These are phyloP conservation scores for Drosophila ananassae DNA, from an alignment of 1,140 invertebrate species.

Conservation along the genomic window DNA sequence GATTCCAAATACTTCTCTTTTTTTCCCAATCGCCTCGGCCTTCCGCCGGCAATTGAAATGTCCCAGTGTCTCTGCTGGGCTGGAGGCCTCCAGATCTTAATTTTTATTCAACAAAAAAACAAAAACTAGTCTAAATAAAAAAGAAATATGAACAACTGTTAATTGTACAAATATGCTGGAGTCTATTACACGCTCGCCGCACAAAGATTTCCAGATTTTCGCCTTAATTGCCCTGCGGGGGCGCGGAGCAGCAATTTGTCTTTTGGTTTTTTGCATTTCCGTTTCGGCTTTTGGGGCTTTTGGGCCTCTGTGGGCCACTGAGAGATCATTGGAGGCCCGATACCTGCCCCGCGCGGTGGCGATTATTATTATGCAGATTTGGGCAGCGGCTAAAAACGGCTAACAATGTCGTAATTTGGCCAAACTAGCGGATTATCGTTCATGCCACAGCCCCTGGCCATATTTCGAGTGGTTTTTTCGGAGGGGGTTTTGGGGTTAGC, in stretches of 20 bases:
- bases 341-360: conserved; percentile 3
- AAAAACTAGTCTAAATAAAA: background rate
- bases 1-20: conserved; percentile 31
- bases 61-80: conserved; percentile 27
- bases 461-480: no score
- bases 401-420: conserved; percentile 29
- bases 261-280: conserved; percentile 46
- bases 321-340: conserved; percentile 16
- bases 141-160: conserved; percentile 35
- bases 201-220: background rate
- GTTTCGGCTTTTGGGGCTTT: conserved; percentile 22
- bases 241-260: conserved; percentile 36
- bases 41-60: conserved; percentile 66
- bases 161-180: conserved; percentile 39
- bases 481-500: no score
- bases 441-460: background rate
- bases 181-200: conserved; percentile 23
- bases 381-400: conserved; percentile 11
- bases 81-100: conserved; percentile 11
- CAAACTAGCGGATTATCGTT: conserved; percentile 1
- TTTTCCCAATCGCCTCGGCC: conserved; percentile 9
- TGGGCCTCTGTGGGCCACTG: background rate
- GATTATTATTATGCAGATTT: conserved; percentile 44
- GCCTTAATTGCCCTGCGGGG: conserved; percentile 41
- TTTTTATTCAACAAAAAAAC: background rate